Base-by-base conservation (phyloP, 1,140 invertebrate species). In the Andrena cerasifolii region DNA sequence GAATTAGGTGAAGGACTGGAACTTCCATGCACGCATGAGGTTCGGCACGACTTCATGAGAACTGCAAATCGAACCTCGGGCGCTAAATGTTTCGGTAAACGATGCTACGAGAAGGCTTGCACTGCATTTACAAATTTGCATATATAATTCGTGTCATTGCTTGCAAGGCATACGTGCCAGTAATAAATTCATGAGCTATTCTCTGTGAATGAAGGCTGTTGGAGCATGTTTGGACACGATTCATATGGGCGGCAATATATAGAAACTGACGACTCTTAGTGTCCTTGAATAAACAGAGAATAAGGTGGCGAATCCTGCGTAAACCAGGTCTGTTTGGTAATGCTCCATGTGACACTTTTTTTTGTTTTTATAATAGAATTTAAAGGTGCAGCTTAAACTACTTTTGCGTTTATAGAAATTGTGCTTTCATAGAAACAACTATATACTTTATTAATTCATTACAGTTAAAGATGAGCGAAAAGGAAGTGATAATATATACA, bases 1-100 rank as follows among this genome's bases (percentile, higher is more conserved):
- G 51, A 75, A 47, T 67, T 67, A 56, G 72, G 28, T 45, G 40
- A 67, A 75, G 40, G 63, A 40, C n/a, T 67, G 33, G 2, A 73
- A 8, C 16, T 67, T 51, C 28, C 26, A 31, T 8, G 3, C 3
- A 28, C 45, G 3, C 14, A 26, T 16, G 31, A 26, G 14, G 12
- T 59, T 47, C 26, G 40, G 14, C 31, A 68, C 33, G 33, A 68
- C 4, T 10, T 28, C 16, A 3, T 2, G 26, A 24, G n/a, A 36
- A 54, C 54, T 36, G 53, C 18, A 56, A 70, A 56, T 21, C 67
- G n/a, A 3, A 0, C 1, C 1, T 54, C 18, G 24, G 10, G 0
- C 16, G 53, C 2, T 70, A 58, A 58, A 70, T 45, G 12, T 14
- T 58, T 70, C 36, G 58, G 28, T 54, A 68, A 56, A 14, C 18